Evolutionary conservation across 2,113 vertebrate genomes (phyloP).

Genomic region (Agapornis roseicollis): DNA sequence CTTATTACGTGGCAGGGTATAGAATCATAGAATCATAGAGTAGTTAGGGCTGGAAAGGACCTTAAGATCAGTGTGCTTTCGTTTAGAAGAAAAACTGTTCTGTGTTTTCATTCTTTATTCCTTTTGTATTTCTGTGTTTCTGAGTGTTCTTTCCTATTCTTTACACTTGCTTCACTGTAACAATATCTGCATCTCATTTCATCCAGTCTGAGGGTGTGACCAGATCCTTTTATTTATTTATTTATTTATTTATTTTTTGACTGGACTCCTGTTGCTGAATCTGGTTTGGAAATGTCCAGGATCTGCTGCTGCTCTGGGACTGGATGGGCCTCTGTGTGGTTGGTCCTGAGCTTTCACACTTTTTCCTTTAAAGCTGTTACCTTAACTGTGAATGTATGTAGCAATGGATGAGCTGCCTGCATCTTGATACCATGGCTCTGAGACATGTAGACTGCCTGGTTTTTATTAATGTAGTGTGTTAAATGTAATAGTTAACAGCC

Average conservation of each 20-base stretch:
- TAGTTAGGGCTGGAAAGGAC: too few species aligned
- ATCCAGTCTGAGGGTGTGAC: not conserved
- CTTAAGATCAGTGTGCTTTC: too few species aligned
- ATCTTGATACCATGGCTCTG: not conserved
- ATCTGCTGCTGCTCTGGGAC: not conserved
- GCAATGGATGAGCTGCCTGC: not conserved
- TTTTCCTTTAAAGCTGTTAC: not conserved
- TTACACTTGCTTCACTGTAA: not conserved
- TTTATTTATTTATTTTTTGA: not conserved
- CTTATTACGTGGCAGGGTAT: not conserved
- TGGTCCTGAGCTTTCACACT: not conserved
- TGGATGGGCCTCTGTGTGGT: not conserved
- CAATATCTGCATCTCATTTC: not conserved
- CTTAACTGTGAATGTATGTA: not conserved
- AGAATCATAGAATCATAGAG: too few species aligned
- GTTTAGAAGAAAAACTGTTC: not conserved
- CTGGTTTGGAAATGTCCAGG: not conserved
- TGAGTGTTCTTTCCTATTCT: not conserved
- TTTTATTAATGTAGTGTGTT: not conserved
- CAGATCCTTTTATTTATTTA: not conserved
- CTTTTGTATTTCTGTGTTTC: not conserved
- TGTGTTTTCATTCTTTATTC: not conserved
- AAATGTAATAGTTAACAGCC: not conserved
- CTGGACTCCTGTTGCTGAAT: not conserved
- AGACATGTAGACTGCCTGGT: not conserved